Evolutionary conservation across 1,140 invertebrate genomes (phyloP), one percentile per base, ranked within the genome.

Genomic region (Nasonia vitripennis): DNA sequence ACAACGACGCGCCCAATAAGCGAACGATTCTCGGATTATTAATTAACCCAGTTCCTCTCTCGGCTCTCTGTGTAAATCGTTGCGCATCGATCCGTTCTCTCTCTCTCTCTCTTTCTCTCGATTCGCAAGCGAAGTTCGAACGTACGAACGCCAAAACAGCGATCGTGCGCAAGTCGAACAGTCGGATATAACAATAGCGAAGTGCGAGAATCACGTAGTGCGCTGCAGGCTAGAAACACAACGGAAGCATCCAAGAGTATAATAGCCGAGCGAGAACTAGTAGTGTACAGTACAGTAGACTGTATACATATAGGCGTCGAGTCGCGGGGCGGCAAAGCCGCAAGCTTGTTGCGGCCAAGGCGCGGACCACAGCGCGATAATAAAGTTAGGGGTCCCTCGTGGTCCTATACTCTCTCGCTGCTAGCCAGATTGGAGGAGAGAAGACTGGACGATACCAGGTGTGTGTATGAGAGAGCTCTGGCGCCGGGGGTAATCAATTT

Each of bases 351-450:
- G 78, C 78, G 78, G 55, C 31, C 5, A 48, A 34, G n/a, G 41
- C 75, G 75, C 78, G 27, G 31, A 14, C 55, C 55, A 17, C 55
- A 62, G 20, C 78, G 78, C 34, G 55, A 68, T 80, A 80, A 80
- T 80, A 80, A 80, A 80, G 78, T 80, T 80, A 80, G 78, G 34
- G 17, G 34, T 67, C 20, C 48, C 77, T 62, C 73, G 37, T 74
- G 73, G 73, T 41, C 55, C 55, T 37, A 37, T 6, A 4, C 34
- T 45, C 10, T 62, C 27, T 27, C 27, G 27, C 27, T 2, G 27
- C 27, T 27, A 20, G 17, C 55, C 55, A 62, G 55, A 62, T 62
- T 62, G 55, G 55, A 62, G 55, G 17, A 62, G 20, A 20, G 55
- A 20, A 20, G 55, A 20, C 17, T 20, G 6, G 48, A 51, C 14